A percentile compares a stretch with the other conserved stretches of the same genome.
Evolutionary conservation across 1,140 invertebrate genomes (phyloP).

Genomic region (Orchesella cincta): DNA sequence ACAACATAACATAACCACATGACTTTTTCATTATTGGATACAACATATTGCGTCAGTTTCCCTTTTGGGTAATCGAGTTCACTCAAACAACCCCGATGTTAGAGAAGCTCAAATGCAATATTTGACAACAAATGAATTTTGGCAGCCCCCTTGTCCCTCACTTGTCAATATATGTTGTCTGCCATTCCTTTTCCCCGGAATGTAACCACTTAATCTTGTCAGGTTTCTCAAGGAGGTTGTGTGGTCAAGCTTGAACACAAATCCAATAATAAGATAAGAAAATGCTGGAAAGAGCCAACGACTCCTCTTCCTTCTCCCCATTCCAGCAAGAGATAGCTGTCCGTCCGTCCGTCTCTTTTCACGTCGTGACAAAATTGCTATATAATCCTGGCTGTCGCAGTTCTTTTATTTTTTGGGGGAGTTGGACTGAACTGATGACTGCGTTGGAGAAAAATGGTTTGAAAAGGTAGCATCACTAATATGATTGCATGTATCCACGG

Average conservation of each 20-base stretch:
- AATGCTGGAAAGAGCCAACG: neutral
- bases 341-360: neutral
- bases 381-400: neutral
- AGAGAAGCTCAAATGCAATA: too few relatives aligned
- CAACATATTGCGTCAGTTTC: too few relatives aligned
- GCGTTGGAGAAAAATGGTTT: neutral
- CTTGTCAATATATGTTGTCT: neutral
- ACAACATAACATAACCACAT: too few relatives aligned
- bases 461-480: neutral
- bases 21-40: too few relatives aligned
- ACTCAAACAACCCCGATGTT: too few relatives aligned
- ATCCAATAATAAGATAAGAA: slow-evolving; percentile 21
- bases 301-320: neutral
- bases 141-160: neutral
- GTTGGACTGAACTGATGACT: neutral
- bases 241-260: slow-evolving; percentile 5
- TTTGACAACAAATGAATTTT: too few relatives aligned
- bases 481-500: slow-evolving; percentile 7
- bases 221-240: slow-evolving; percentile 7
- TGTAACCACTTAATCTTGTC: slow-evolving; percentile 22
- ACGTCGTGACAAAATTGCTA: slow-evolving; percentile 1
- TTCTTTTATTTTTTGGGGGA: neutral
- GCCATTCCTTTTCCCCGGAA: slow-evolving; percentile 16
- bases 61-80: too few relatives aligned
- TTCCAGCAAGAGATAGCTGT: neutral